Conservation (phyloP, 30 jellyfish, hydroid and myxozoan genomes). For the Hydra vulgaris region DNA sequence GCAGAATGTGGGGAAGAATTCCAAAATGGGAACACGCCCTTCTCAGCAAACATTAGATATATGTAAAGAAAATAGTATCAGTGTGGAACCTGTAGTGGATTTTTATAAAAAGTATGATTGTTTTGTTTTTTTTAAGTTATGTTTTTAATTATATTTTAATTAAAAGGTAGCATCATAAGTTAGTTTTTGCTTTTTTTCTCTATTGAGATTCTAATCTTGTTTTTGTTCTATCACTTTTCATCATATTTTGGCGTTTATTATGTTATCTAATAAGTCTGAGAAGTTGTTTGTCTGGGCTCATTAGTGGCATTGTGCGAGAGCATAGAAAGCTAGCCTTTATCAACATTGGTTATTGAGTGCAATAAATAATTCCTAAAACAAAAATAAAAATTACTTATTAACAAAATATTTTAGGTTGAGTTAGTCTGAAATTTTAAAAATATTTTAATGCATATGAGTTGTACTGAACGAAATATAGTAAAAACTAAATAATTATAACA, state of each 20-base stretch:
- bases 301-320: background rate
- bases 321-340: background rate
- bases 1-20: constrained; percentile 30
- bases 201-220: background rate
- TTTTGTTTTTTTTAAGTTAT: background rate
- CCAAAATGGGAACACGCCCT: constrained; percentile 74
- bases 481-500: too few species aligned
- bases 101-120: constrained; percentile 72
- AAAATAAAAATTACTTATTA: too few species aligned
- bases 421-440: too few species aligned
- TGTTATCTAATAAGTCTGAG: background rate
- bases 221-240: background rate
- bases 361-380: too few species aligned
- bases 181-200: too few species aligned
- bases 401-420: too few species aligned
- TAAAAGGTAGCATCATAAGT: too few species aligned
- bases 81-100: constrained; percentile 64
- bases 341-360: background rate
- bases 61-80: constrained; percentile 54
- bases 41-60: constrained; percentile 51
- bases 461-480: too few species aligned
- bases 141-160: too few species aligned
- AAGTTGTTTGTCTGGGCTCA: background rate
- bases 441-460: too few species aligned
- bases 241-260: background rate